Percentiles rank a stretch among this genome's conserved stretches.
Conservation (phyloP, 2,888 invertebrate species). For the Apodemia mormo region DNA sequence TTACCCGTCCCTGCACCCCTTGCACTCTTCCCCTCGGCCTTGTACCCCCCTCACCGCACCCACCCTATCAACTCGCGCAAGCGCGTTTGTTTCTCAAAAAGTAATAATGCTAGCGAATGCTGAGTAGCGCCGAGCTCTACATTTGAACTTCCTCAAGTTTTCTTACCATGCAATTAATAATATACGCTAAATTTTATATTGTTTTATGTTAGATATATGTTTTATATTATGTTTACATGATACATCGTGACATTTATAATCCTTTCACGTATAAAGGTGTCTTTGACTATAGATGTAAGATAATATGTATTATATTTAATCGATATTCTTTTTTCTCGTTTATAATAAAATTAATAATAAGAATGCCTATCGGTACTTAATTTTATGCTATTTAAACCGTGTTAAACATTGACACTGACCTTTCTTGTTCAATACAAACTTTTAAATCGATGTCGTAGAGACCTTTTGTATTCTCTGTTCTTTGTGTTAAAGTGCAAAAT, state of each 20-base stretch:
- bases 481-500: conserved; percentile 1
- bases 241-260: too few species aligned
- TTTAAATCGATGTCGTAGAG: not conserved
- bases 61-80: conserved; percentile 66
- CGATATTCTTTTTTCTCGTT: too few species aligned
- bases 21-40: conserved; percentile 68
- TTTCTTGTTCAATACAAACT: not conserved
- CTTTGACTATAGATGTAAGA: not conserved
- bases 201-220: not conserved
- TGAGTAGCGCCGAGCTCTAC: conserved; percentile 35
- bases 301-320: not conserved
- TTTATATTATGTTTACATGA: not conserved
- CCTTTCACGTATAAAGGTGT: not conserved
- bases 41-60: conserved; percentile 68
- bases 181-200: not conserved
- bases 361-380: too few species aligned
- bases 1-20: conserved; percentile 65
- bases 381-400: not conserved
- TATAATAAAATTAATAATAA: too few species aligned
- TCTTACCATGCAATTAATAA: conserved; percentile 10
- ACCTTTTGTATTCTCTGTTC: not conserved
- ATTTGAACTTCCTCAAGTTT: conserved; percentile 29
- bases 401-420: not conserved
- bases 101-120: conserved; percentile 54
- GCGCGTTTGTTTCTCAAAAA: conserved; percentile 70